Evolutionary conservation across 2,888 invertebrate species (phyloP).

Genomic region (Steinernema hermaphroditum): DNA sequence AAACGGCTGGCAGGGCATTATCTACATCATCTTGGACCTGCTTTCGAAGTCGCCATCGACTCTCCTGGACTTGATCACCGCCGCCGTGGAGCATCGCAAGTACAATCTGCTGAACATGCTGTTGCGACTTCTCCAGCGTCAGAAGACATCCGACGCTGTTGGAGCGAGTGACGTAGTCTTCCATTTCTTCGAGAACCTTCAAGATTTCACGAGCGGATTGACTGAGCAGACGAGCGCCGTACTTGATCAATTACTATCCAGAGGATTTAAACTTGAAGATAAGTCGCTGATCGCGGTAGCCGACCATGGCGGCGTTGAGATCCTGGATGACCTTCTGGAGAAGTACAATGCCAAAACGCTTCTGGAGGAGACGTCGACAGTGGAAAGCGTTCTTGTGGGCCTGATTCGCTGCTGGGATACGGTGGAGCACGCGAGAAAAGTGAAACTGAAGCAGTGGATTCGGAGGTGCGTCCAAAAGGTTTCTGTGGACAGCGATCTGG

Average conservation of each 20-base stretch:
- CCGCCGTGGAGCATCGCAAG: slow-evolving; percentile 68
- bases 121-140: background rate
- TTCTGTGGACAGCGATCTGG: slow-evolving; percentile 1
- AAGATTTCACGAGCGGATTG: background rate
- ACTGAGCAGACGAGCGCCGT: background rate
- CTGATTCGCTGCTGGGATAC: background rate
- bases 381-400: background rate
- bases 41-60: slow-evolving; percentile 62
- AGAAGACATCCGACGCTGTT: background rate
- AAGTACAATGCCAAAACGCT: background rate
- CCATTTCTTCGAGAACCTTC: slow-evolving; percentile 19
- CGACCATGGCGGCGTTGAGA: background rate
- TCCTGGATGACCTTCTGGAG: background rate
- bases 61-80: slow-evolving; percentile 55
- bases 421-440: background rate
- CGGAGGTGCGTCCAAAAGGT: background rate
- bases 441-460: slow-evolving; percentile 22
- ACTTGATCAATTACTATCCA: background rate
- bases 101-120: slow-evolving; percentile 45
- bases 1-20: slow-evolving; percentile 69
- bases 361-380: background rate
- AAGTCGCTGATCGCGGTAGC: slow-evolving; percentile 12
- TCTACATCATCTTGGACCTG: slow-evolving; percentile 68
- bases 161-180: background rate
- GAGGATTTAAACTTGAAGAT: background rate